phyloP scores from a whole-genome alignment of 2,113 vertebrate species.

The Xiphias gladius region DNA sequence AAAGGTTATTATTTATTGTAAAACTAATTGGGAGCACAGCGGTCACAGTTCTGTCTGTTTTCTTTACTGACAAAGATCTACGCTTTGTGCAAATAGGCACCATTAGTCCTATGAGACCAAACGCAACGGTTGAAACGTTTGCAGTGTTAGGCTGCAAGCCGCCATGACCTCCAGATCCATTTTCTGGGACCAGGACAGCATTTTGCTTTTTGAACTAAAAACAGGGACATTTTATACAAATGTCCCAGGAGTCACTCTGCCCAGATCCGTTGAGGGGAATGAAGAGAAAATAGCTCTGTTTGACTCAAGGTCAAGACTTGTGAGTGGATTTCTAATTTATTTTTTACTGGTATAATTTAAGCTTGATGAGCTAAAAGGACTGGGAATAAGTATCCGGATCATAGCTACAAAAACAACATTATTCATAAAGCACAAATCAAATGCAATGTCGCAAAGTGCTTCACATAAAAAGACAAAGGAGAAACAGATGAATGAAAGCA shows the following conservation, averaged over 20 bases:
- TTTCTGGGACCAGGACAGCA: background rate
- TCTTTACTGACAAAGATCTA: background rate
- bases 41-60: too few relatives aligned
- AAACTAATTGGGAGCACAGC: too few relatives aligned
- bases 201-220: background rate
- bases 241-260: background rate
- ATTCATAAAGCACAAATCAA: background rate
- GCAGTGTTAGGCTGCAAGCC: background rate
- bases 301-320: background rate
- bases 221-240: background rate
- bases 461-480: background rate
- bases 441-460: background rate
- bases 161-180: background rate
- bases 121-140: background rate
- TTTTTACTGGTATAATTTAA: background rate
- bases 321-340: background rate
- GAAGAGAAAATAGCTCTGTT: background rate
- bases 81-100: background rate
- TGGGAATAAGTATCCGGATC: too few relatives aligned
- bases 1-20: too few relatives aligned
- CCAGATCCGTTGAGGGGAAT: background rate
- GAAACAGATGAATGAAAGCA: accelerated
- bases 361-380: background rate
- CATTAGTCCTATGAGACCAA: background rate
- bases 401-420: background rate